Base-by-base conservation (phyloP, 2,888 invertebrate species). In the Caenorhabditis sulstoni region DNA sequence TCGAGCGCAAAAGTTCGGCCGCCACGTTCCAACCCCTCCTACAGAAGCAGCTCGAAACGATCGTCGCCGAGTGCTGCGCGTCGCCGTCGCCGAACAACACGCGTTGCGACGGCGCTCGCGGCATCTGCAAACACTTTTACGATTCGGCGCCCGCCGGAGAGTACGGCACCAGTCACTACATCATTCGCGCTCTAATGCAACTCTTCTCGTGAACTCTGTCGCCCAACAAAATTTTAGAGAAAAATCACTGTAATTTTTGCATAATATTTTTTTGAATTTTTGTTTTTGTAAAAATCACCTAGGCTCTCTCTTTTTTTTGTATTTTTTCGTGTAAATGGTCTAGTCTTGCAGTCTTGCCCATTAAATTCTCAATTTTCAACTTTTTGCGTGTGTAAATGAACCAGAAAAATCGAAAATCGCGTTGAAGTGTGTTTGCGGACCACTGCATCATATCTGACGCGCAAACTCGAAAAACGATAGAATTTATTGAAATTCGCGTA, bases 81-180 rank as follows among this genome's bases (percentile, higher is more conserved):
- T 82, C 81, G 1, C 79, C 81, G 2, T 74, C 78, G n/a, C 76
- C 73, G 16, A 77, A 76, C 39, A 71, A 67, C 12, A 76, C 62
- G 0, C 53, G 82, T 18, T 97, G 97, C 91, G 95, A 95, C 65
- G 97, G 97, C 64, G 96, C 97, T 35, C 96, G 96, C 0, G 95
- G 95, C 86, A 95, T 99, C 82, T 98, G 98, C 91, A 95, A 96
- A 91, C 96, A 97, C 91, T 94, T 99, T 91, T 98, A 97, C 91
- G 98, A 99, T 92, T 95, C 95, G 91, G 98, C 99, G 22, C 98
- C 99, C 1, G 96, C 96, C 91, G 99, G 99, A 79, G 94, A 95
- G 89, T 97, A 93, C 91, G 99, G 99, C 81, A 97, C 97, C 57
- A 97, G 98, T 95, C 96, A 97, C 0, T 98, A 98, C 90, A 93